Evolutionary conservation across 2,888 invertebrate genomes (phyloP), one percentile per base, ranked within the genome.

Genomic region (Colletes collaris): DNA sequence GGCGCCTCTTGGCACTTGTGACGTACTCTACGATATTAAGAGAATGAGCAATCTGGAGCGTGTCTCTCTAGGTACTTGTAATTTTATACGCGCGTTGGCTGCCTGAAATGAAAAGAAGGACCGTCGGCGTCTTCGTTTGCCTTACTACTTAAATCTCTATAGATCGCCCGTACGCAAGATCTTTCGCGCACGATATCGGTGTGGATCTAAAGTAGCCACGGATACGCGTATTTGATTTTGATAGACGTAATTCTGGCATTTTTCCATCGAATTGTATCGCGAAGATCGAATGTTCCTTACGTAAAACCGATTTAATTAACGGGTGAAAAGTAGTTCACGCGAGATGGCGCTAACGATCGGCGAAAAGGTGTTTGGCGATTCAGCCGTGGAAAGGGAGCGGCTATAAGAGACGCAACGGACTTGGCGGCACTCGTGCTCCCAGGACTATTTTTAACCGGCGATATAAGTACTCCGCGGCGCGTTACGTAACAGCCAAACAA

Each of bases 401-500:
- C 74, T 86, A 86, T 83, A 83, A 81, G 73, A 83, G 85, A 83
- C 85, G 50, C 76, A 40, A 80, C 83, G 73, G 76, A 79, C 80
- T 87, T 88, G 87, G 88, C 88, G 88, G 84, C 85, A 81, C 84
- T 86, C 83, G 80, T 79, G 69, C 79, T 70, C 72, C 71, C 7
- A 6, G 7, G 82, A 84, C 90, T 92, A 92, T 92, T 92, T 89
- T 90, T 82, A 88, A 85, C 81, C 46, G 76, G 65, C 83, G 84
- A 80, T 90, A 89, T 90, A 91, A 90, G 91, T 91, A 91, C 86
- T 86, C 83, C 76, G 78, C 82, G 79, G 40, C 65, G 10, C 73
- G 65, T 93, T 93, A 92, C 89, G 87, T 92, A 93, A 93, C 86
- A 81, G 82, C 82, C 84, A 89, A 89, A 88, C 81, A 90, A 89